Evolutionary conservation across 1,140 invertebrate species (phyloP).

Genomic region (Neodiprion pinetum): DNA sequence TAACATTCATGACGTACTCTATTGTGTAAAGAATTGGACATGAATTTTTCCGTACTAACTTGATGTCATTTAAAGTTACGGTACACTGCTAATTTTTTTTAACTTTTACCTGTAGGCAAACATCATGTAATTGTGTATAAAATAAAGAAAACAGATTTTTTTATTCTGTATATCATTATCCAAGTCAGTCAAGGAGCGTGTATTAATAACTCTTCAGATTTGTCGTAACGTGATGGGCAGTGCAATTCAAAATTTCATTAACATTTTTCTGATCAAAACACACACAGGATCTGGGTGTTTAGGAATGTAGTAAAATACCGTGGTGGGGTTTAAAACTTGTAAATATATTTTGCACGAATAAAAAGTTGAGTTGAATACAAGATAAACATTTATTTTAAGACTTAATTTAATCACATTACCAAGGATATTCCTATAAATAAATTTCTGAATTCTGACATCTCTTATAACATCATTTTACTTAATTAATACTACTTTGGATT

Average conservation of each 20-base stretch:
- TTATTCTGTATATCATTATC: not conserved
- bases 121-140: not conserved
- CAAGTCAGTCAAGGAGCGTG: no score
- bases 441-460: not conserved
- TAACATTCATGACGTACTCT: no score
- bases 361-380: not conserved
- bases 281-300: no score
- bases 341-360: not conserved
- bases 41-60: not conserved
- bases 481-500: conserved; percentile 68
- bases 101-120: not conserved
- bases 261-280: no score
- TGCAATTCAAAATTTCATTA: no score
- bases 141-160: not conserved
- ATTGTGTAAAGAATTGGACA: not conserved
- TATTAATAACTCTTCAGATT: no score
- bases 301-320: no score
- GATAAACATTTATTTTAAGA: conserved; percentile 1
- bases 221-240: no score
- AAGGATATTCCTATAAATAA: conserved; percentile 16
- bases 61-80: not conserved
- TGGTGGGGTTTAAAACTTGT: not conserved
- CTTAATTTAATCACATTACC: not conserved
- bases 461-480: conserved; percentile 7
- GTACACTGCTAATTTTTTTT: no score